Base-by-base conservation (phyloP, 2,797 vertebrate species). In the Chelon auratus region DNA sequence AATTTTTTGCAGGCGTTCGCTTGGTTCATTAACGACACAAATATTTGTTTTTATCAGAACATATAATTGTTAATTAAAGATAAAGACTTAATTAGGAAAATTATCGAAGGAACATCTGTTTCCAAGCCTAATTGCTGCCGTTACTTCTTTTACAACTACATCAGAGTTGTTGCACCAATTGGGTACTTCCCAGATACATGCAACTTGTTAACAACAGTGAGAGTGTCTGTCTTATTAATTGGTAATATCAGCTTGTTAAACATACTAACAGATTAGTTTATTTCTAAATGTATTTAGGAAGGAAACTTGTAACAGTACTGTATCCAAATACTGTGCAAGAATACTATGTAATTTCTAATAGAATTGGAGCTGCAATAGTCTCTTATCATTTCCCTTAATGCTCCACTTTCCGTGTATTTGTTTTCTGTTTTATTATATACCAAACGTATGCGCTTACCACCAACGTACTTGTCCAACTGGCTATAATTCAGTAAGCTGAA, bases 391-490 rank as follows among this genome's bases (percentile, higher is more conserved):
- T 73, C 50, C 18, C 42, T 81, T 47, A 63, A 64, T 72, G 63
- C 54, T 59, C 58, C 48, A 26, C 45, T 86, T 22, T 64, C 60
- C 71, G 51, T 73, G 11, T 59, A 52, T 69, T 74, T 70, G 63
- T 37, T 40, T 40, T 40, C 60, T 51, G 37, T 62, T 72, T 79
- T 60, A 68, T 60, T 71, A 62, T 53, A 58, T 43, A 45, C 42
- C 45, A 59, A 77, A 83, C 56, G 14, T 62, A 36, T 65, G 47
- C 33, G 68, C 66, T 72, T 56, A 50, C 40, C 55, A 33, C 52
- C 68, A 59, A 81, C 13, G 18, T 85, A 80, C 86, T 78, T 75
- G 72, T 71, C 68, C 81, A 56, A 26, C 62, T 81, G 74, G 72
- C 68, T 74, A 20, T 74, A 77, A 77, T 73, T 81, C 43, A 18